Evolutionary conservation across 2,888 invertebrate species (phyloP), one percentile per base, ranked within the genome.

Genomic region (Ichneumoninae sp.): DNA sequence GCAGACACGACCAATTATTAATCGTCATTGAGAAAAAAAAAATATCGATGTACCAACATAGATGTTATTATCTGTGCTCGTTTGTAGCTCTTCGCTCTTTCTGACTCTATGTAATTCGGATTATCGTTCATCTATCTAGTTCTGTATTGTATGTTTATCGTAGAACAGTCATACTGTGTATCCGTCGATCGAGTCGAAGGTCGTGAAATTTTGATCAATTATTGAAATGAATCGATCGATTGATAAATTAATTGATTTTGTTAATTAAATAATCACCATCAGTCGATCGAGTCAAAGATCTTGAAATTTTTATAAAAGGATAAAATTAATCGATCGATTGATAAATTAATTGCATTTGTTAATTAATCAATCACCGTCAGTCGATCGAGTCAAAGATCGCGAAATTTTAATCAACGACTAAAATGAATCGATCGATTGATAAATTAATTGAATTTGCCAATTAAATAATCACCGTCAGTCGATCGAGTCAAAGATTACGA

Each of bases 1-100:
- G 54, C 22, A 40, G 40, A 54, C 54, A 54, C 54, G 54, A 54
- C 22, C 54, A 10, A 54, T 54, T 22, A 22, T 22, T 54, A 54
- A 54, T 54, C 19, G 54, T 26, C 33, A 30, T 22, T 69, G 54
- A 70, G 40, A 36, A 70, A 47, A 52, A 68, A 68, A 54, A 33
- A 40, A 78, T 77, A 78, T 77, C 47, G n/a, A 74, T 81, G 68
- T 77, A 81, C 33, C 26, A 57, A 57, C 57, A 60, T 86, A 82
- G 81, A 79, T 80, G 82, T 81, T 81, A 36, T 77, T 36, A 80
- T 40, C 19, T 81, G 77, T 81, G 84, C 84, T 73, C 73, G 81
- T 84, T 57, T 44, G 81, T 81, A 84, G 77, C 81, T 81, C 81
- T 76, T 80, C 80, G 80, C 77, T 81, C 40, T 81, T 81, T 52